These are phyloP conservation scores for Antidorcas marsupialis DNA, from an alignment of 2,113 vertebrate species.

Conservation along the genomic window DNA sequence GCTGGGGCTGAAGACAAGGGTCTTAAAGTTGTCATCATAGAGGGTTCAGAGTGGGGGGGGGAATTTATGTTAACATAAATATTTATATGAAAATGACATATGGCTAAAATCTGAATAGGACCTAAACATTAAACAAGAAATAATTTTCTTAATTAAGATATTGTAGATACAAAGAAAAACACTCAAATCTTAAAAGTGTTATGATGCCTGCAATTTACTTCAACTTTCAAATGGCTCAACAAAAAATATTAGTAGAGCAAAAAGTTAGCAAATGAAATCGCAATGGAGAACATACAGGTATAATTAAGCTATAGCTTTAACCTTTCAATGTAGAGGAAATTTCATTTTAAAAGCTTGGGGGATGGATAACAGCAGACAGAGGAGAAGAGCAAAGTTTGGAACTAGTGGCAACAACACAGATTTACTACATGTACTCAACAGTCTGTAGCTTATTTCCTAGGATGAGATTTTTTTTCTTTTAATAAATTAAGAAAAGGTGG, in stretches of 20 bases:
- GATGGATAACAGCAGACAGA: not conserved
- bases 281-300: not conserved
- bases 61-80: not conserved
- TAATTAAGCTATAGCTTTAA: not conserved
- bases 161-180: not conserved
- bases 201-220: not conserved
- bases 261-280: not conserved
- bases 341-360: not conserved
- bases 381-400: not conserved
- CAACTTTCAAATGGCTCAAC: not conserved
- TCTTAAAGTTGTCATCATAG: not conserved
- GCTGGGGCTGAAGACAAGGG: not conserved
- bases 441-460: not conserved
- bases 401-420: no score
- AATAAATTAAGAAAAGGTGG: not conserved
- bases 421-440: not conserved
- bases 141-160: not conserved
- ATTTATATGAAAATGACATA: not conserved
- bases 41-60: not conserved
- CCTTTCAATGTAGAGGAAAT: not conserved
- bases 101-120: not conserved
- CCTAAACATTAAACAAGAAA: not conserved
- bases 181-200: not conserved
- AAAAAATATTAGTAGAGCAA: not conserved
- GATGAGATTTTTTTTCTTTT: not conserved